These are phyloP conservation scores for Apis mellifera DNA, from an alignment of 1,140 invertebrate genomes.

Conservation along the genomic window DNA sequence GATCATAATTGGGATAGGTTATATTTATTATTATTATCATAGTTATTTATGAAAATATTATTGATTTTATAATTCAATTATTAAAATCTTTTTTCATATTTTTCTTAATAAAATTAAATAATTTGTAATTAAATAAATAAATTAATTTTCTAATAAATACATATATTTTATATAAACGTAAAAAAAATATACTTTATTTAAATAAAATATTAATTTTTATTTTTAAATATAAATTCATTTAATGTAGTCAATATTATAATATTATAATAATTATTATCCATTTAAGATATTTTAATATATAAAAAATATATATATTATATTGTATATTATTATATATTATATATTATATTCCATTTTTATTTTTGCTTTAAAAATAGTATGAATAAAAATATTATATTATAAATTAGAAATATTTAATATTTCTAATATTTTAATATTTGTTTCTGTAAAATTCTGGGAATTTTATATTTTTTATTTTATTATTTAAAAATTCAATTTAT, in stretches of 20 bases:
- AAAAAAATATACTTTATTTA: not conserved
- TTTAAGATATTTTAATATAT: too few species aligned
- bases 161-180: not conserved
- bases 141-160: not conserved
- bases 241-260: too few species aligned
- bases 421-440: not conserved
- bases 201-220: not conserved
- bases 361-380: too few species aligned
- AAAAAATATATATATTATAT: too few species aligned
- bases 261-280: too few species aligned
- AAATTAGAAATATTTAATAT: not conserved
- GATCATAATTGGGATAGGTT: conserved; percentile 94
- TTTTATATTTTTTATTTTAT: conserved; percentile 16
- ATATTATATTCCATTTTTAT: too few species aligned
- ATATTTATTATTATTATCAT: conserved; percentile 65
- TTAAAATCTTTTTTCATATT: not conserved
- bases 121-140: not conserved
- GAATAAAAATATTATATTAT: too few species aligned
- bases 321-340: too few species aligned
- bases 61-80: not conserved
- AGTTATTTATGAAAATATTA: conserved; percentile 2
- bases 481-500: conserved; percentile 5
- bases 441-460: not conserved
- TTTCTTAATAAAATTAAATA: not conserved
- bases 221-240: not conserved